Evolutionary conservation across 2,888 invertebrate genomes (phyloP).

Genomic region (Ditula angustiorana): DNA sequence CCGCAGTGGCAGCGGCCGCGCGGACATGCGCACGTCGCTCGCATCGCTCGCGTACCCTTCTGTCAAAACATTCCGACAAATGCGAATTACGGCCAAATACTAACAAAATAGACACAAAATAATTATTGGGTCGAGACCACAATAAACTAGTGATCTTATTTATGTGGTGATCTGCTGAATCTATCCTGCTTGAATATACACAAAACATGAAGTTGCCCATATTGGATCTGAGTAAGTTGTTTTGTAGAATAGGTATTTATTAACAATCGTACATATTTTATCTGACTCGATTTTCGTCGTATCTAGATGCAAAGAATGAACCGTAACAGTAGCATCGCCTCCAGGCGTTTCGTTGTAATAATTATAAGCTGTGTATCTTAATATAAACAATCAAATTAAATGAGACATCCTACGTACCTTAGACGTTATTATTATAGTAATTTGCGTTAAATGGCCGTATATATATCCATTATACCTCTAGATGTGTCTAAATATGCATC

Average conservation of each 20-base stretch:
- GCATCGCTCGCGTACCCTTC: constrained; percentile 1
- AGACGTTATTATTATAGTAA: too few species aligned
- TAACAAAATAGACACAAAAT: neutral
- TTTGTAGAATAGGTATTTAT: too few species aligned
- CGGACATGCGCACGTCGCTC: constrained; percentile 30
- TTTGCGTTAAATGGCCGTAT: too few species aligned
- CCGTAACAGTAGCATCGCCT: too few species aligned
- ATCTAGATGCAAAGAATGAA: too few species aligned
- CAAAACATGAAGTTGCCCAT: constrained; percentile 24
- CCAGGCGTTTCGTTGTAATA: too few species aligned
- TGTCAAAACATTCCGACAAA: constrained; percentile 9
- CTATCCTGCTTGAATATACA: neutral
- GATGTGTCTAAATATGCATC: too few species aligned
- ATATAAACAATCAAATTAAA: too few species aligned
- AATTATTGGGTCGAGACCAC: neutral
- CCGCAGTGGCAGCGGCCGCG: neutral
- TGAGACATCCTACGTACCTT: too few species aligned
- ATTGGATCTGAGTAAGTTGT: constrained; percentile 33
- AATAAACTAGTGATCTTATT: neutral
- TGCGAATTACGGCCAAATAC: constrained; percentile 2
- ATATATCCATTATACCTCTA: too few species aligned
- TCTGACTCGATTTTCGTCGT: too few species aligned
- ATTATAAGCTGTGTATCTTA: too few species aligned
- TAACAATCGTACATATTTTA: neutral
- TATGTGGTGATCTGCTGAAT: neutral